phyloP scores from a whole-genome alignment of 2,797 vertebrate species.

The Pantherophis vulpinus region DNA sequence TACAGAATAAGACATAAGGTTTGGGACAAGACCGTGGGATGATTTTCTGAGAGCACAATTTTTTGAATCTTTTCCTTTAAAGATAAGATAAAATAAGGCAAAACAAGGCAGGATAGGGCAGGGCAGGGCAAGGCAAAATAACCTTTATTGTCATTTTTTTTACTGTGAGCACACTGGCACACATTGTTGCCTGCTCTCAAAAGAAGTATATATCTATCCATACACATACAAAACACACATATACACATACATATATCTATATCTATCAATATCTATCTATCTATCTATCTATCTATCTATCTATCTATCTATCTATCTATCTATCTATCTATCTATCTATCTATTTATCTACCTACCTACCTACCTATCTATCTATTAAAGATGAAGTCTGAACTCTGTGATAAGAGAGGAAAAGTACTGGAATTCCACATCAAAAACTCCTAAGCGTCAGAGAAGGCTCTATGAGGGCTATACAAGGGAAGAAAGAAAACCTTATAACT shows the following conservation, averaged over 20 bases:
- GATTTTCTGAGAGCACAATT: not conserved
- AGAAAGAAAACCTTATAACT: not conserved
- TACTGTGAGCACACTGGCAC: not conserved
- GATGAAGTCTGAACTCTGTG: no score
- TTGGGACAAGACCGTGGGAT: not conserved
- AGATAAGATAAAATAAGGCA: not conserved
- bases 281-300: no score
- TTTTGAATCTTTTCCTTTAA: not conserved
- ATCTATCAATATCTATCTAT: no score
- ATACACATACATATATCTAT: no score
- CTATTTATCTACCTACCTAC: no score
- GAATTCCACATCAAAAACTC: not conserved
- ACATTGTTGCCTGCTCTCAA: not conserved
- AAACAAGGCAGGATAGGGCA: no score
- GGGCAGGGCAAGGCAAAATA: no score
- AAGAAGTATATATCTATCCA: not conserved
- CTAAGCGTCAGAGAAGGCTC: not conserved
- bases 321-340: no score
- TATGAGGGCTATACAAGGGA: not conserved
- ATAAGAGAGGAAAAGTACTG: not conserved
- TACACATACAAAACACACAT: no score
- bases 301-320: no score
- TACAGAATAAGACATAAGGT: not conserved
- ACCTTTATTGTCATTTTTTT: not conserved
- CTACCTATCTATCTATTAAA: no score